These are phyloP conservation scores for Phaenicophaeus curvirostris DNA, from an alignment of 2,797 vertebrate genomes.

Conservation along the genomic window DNA sequence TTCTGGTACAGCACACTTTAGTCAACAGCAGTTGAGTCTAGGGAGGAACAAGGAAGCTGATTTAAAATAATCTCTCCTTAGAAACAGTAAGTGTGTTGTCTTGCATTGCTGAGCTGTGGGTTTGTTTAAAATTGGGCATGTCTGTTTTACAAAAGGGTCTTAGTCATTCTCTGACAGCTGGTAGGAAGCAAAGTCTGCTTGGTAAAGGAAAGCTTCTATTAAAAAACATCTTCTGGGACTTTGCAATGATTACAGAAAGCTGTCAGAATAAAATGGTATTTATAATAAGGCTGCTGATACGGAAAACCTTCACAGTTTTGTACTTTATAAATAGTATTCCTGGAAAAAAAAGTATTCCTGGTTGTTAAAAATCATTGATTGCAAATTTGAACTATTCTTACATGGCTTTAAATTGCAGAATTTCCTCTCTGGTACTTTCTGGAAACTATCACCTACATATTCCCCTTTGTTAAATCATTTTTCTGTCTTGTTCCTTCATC, in stretches of 20 bases:
- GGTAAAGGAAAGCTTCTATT: constrained; percentile 23
- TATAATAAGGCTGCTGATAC: not conserved
- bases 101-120: constrained; percentile 12
- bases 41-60: not conserved
- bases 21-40: not conserved
- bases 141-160: constrained; percentile 5
- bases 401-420: not conserved
- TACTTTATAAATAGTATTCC: not conserved
- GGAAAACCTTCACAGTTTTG: not conserved
- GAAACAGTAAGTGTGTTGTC: constrained; percentile 14
- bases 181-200: not conserved
- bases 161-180: constrained; percentile 11
- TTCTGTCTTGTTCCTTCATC: not conserved
- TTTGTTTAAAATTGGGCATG: not conserved
- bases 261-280: constrained; percentile 1
- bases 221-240: constrained; percentile 15
- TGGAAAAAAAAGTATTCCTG: not conserved
- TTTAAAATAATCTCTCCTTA: constrained; percentile 5
- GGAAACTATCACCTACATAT: not conserved
- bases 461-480: not conserved
- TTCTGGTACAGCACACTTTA: not conserved
- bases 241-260: constrained; percentile 2
- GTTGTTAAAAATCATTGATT: not conserved
- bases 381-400: not conserved
- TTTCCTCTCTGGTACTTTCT: not conserved